Evolutionary conservation across 2,113 vertebrate genomes (phyloP), one percentile per base, ranked within the genome.

Genomic region (Furnarius figulus): DNA sequence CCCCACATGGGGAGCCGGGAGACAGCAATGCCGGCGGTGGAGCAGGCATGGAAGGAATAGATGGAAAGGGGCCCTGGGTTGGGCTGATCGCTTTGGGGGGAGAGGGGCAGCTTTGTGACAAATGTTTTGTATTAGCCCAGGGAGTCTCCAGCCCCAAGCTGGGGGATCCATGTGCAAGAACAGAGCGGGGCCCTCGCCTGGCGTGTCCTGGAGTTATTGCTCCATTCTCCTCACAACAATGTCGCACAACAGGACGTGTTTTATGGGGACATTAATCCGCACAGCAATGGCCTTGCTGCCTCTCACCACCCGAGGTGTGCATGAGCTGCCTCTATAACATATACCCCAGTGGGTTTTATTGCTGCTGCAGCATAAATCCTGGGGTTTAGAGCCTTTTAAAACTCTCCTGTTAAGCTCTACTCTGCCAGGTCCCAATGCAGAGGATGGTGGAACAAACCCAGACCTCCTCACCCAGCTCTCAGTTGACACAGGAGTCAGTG

Each of bases 161-260:
- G 75, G 75, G 66, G 66, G 93, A 93, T 85, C 62, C 81, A 25
- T 79, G 80, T 37, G 44, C 52, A 39, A 42, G 63, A 89, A 42
- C 76, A 53, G 72, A 72, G 68, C 79, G 5, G 8, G 87, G 93
- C 74, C 27, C 77, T 76, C 5, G 9, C 44, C 52, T 0, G 15
- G 52, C 10, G 1, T 0, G 5, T 58, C 90, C 61, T 46, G 10
- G 90, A 90, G 63, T 91, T 96, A 95, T 92, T 95, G 91, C 87
- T 86, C 77, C 92, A 90, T 96, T 93, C 93, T 96, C 79, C 52
- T 95, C 78, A 56, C 87, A 94, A 95, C 90, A 95, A 90, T 94
- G 82, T 95, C 39, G 7, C 94, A 56, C 93, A 50, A 80, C 40
- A 13, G 94, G 93, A 96, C 0, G 27, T 83, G 93, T 59, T 96